A percentile compares a stretch with the other conserved stretches of the same genome.
Evolutionary conservation across 2,888 invertebrate species (phyloP).

Genomic region (Leptinotarsa haldemani): DNA sequence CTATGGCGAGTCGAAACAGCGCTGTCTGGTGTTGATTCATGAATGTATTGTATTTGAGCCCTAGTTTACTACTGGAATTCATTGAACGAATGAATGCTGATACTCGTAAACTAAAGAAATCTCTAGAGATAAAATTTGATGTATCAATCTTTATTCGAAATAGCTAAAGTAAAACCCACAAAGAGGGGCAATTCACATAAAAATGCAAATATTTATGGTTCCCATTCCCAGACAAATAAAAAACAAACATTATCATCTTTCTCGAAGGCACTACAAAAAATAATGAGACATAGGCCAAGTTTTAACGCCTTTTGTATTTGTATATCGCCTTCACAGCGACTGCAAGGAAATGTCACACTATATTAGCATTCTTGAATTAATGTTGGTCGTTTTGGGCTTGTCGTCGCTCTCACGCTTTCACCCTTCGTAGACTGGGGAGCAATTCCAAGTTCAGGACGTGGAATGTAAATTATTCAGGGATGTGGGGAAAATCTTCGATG

Average conservation of each 20-base stretch:
- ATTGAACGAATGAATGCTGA: neutral
- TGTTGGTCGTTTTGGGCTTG: conserved; percentile 38
- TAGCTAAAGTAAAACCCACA: conserved; percentile 58
- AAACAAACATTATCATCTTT: conserved; percentile 62
- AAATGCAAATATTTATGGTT: conserved; percentile 60
- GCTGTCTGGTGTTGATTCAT: too few species aligned
- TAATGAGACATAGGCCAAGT: conserved; percentile 61
- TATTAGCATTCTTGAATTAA: conserved; percentile 55
- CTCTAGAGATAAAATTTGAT: conserved; percentile 48
- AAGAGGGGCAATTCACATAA: conserved; percentile 61
- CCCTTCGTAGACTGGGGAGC: conserved; percentile 20
- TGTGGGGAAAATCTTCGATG: conserved; percentile 9
- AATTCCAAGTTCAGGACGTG: conserved; percentile 10
- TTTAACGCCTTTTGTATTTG: conserved; percentile 58
- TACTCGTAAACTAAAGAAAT: conserved; percentile 30
- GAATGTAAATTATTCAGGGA: conserved; percentile 3
- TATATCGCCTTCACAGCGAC: conserved; percentile 51
- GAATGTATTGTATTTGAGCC: too few species aligned
- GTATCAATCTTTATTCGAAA: conserved; percentile 59
- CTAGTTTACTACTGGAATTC: too few species aligned
- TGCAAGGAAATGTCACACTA: conserved; percentile 54
- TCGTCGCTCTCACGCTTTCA: conserved; percentile 31
- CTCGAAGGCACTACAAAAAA: conserved; percentile 61
- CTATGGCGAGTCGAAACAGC: too few species aligned
- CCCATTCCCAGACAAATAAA: conserved; percentile 56